These are phyloP conservation scores for Magallana nippona DNA, from an alignment of 2,888 invertebrate species.

Conservation along the genomic window DNA sequence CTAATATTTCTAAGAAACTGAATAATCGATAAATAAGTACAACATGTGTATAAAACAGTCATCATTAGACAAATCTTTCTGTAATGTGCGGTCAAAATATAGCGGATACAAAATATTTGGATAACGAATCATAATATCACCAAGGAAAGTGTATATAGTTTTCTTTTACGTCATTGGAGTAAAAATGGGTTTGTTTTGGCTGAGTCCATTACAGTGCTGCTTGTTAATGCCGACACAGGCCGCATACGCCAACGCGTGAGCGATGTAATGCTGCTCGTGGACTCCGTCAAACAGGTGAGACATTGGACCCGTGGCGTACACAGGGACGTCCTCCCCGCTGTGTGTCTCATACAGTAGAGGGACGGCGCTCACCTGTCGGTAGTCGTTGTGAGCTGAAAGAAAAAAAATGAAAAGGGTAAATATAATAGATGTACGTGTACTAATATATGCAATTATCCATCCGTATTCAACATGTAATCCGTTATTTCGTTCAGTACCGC, in stretches of 20 bases:
- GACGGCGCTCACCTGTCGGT: constrained; percentile 60
- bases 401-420: background rate
- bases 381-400: constrained; percentile 60
- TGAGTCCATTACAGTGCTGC: constrained; percentile 47
- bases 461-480: no score
- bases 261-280: constrained; percentile 94
- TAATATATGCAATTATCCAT: no score
- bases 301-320: constrained; percentile 91
- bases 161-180: constrained; percentile 7
- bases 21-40: no score
- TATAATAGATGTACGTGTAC: background rate
- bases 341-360: constrained; percentile 76
- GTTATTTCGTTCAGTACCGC: no score
- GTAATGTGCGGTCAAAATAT: no score
- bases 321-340: constrained; percentile 88
- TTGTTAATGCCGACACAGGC: constrained; percentile 85
- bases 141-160: no score
- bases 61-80: no score
- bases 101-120: no score
- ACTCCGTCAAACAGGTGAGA: constrained; percentile 89
- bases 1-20: no score
- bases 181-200: constrained; percentile 11
- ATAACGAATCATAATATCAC: no score
- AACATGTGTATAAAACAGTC: no score
- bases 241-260: constrained; percentile 91